phyloP scores from a whole-genome alignment of 2,797 vertebrate genomes.

The Hypotaenidia okinawae region DNA sequence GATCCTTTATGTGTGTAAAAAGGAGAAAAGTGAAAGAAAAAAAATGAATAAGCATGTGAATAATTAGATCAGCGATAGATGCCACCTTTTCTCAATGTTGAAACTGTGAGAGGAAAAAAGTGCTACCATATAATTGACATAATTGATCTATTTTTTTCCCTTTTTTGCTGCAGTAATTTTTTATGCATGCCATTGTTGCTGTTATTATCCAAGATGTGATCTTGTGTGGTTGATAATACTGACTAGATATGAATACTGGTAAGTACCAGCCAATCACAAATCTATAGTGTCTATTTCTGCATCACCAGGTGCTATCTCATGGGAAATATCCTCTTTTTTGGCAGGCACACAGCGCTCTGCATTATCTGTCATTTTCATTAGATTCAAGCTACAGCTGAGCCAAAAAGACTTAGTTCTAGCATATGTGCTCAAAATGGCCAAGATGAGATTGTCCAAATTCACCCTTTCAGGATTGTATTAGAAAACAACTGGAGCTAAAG shows the following conservation, averaged over 20 bases:
- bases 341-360: constrained; percentile 81
- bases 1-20: constrained; percentile 63
- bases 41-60: constrained; percentile 70
- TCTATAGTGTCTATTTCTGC: constrained; percentile 83
- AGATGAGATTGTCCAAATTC: constrained; percentile 77
- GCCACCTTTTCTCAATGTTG: constrained; percentile 79
- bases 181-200: constrained; percentile 85
- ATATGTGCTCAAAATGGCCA: constrained; percentile 80
- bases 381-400: constrained; percentile 81
- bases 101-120: constrained; percentile 79
- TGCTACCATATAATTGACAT: constrained; percentile 92
- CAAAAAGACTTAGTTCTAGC: constrained; percentile 81
- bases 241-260: constrained; percentile 81
- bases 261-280: constrained; percentile 84
- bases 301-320: constrained; percentile 83
- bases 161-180: constrained; percentile 89
- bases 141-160: constrained; percentile 86
- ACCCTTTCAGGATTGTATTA: constrained; percentile 72
- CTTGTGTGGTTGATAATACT: constrained; percentile 88
- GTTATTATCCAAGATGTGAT: constrained; percentile 86
- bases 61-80: constrained; percentile 91
- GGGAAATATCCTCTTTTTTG: constrained; percentile 86
- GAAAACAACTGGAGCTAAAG: constrained; percentile 63
- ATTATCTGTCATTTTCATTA: constrained; percentile 86
- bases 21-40: constrained; percentile 55